Evolutionary conservation across 2,113 vertebrate genomes (phyloP).

Genomic region (Atlantisia rogersi): DNA sequence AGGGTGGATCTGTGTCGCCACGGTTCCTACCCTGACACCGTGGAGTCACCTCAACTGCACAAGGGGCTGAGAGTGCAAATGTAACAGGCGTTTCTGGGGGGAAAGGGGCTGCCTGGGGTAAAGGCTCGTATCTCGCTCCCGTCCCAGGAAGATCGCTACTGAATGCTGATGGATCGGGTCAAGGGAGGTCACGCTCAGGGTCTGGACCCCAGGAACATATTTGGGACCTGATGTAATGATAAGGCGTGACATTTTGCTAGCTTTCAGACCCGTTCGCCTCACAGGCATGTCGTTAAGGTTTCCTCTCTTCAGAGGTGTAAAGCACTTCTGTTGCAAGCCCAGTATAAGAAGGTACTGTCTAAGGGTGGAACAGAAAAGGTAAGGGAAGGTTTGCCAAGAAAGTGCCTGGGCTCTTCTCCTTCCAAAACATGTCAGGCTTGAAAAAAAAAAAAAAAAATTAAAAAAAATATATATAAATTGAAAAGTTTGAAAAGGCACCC

Average conservation of each 20-base stretch:
- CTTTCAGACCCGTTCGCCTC: neutral
- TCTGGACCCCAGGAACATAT: neutral
- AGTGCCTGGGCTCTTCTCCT: neutral
- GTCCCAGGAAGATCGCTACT: rapidly evolving
- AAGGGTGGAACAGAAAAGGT: slow-evolving; percentile 28
- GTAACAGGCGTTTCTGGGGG: rapidly evolving
- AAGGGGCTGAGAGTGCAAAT: rapidly evolving
- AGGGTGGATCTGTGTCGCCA: rapidly evolving
- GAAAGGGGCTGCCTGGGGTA: rapidly evolving
- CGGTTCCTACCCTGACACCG: rapidly evolving
- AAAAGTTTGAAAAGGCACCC: neutral
- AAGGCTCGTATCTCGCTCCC: neutral
- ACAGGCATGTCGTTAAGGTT: neutral
- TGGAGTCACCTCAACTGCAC: neutral
- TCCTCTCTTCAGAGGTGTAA: slow-evolving; percentile 17
- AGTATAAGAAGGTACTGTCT: slow-evolving; percentile 42
- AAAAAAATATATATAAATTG: neutral
- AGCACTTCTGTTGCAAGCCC: slow-evolving; percentile 21
- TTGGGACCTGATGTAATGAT: neutral
- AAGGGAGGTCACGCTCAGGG: neutral
- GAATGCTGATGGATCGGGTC: neutral
- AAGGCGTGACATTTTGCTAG: neutral
- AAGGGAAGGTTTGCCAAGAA: slow-evolving; percentile 51
- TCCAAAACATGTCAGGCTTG: slow-evolving; percentile 24
- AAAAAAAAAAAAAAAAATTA: neutral